phyloP scores from a whole-genome alignment of 2,888 invertebrate genomes.

The Lepas anatifera region DNA sequence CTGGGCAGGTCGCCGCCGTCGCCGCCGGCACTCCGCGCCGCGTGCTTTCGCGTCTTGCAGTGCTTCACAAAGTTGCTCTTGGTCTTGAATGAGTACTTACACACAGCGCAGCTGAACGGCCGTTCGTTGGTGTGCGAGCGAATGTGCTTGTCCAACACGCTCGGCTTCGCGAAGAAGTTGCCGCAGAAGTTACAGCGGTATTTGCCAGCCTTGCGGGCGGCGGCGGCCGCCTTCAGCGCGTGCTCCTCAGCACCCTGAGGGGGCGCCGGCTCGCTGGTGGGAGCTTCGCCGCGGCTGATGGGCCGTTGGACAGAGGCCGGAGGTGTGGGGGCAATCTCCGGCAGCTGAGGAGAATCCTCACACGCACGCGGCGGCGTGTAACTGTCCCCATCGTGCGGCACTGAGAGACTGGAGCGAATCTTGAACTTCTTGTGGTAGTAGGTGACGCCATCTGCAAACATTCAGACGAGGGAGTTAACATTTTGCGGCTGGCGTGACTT shows the following conservation, averaged over 20 bases:
- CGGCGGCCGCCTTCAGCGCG: neutral
- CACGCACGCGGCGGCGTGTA: neutral
- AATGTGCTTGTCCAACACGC: constrained; percentile 25
- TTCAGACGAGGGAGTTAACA: no score
- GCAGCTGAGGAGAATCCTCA: no score
- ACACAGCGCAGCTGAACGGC: constrained; percentile 24
- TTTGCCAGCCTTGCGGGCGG: constrained; percentile 17
- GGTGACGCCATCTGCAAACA: constrained; percentile 16
- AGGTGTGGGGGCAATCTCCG: no score
- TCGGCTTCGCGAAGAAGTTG: constrained; percentile 25
- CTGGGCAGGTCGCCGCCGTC: constrained; percentile 12
- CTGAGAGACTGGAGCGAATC: neutral
- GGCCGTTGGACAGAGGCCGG: no score
- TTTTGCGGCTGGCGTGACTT: no score
- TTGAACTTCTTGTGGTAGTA: constrained; percentile 26
- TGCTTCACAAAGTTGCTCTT: constrained; percentile 26
- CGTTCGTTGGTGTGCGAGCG: constrained; percentile 25
- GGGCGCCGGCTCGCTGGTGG: neutral
- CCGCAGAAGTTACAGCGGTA: constrained; percentile 25
- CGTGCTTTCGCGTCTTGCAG: constrained; percentile 21
- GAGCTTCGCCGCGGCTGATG: no score
- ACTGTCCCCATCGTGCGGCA: neutral
- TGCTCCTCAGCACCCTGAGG: neutral
- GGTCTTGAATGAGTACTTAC: constrained; percentile 24
- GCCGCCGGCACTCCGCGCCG: constrained; percentile 16